These are phyloP conservation scores for Aphodius granarius DNA, from an alignment of 2,888 invertebrate species.

Conservation along the genomic window DNA sequence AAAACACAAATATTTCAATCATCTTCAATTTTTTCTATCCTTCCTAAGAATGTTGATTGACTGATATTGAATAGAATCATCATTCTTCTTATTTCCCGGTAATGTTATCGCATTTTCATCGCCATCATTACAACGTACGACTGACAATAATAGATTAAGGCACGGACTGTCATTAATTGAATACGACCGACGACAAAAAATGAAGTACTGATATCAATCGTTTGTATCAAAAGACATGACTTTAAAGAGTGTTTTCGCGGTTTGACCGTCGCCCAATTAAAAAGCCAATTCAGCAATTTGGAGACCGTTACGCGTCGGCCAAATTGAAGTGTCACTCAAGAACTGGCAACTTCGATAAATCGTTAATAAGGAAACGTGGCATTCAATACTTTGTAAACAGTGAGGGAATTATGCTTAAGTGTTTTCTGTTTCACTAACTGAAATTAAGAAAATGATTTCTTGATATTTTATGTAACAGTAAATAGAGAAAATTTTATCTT, in stretches of 20 bases:
- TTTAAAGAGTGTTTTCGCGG: conserved; percentile 2
- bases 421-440: too few relatives aligned
- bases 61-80: not conserved
- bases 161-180: not conserved
- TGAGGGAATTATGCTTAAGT: too few relatives aligned
- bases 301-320: conserved; percentile 5
- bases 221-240: not conserved
- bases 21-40: not conserved
- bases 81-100: not conserved
- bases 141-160: not conserved
- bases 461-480: too few relatives aligned
- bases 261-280: not conserved
- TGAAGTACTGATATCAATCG: conserved; percentile 2
- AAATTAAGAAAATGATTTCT: too few relatives aligned
- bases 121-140: not conserved
- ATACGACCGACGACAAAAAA: not conserved
- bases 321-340: conserved; percentile 13
- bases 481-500: too few relatives aligned
- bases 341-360: not conserved
- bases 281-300: conserved; percentile 3
- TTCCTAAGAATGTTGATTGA: not conserved
- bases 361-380: not conserved
- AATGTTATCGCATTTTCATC: not conserved
- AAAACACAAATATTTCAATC: not conserved
- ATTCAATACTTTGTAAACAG: not conserved